Conservation (phyloP, 2,797 vertebrate genomes). For the Borostomias antarcticus region DNA sequence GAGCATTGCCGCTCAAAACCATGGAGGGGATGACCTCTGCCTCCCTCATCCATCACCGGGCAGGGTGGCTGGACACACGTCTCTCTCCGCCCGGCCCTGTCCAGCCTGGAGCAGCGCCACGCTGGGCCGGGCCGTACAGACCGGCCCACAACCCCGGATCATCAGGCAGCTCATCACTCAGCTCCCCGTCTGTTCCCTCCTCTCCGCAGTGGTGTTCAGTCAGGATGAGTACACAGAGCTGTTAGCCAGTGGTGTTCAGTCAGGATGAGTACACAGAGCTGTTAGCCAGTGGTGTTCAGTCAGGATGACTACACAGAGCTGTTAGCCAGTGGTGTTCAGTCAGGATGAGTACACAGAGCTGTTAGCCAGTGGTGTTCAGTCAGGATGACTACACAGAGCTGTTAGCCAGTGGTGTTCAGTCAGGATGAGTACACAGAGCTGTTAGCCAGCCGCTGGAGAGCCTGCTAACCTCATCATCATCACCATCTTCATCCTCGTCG, state of each 20-base stretch:
- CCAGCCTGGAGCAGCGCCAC: no score
- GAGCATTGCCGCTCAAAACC: no score
- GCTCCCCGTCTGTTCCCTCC: neutral
- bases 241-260: neutral
- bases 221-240: neutral
- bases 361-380: neutral
- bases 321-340: neutral
- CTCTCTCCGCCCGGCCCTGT: neutral
- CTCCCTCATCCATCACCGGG: slow-evolving; percentile 16
- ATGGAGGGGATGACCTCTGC: slow-evolving; percentile 1
- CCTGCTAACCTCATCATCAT: slow-evolving; percentile 17
- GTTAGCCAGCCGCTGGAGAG: neutral
- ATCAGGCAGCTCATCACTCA: slow-evolving; percentile 11
- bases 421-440: neutral
- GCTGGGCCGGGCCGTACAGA: neutral
- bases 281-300: neutral
- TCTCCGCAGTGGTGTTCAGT: neutral
- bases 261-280: neutral
- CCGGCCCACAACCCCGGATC: neutral
- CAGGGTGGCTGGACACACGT: neutral
- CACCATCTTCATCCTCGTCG: neutral
- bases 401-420: neutral
- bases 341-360: neutral
- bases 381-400: neutral
- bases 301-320: neutral